Evolutionary conservation across 1,140 invertebrate species (phyloP).

Genomic region (Sycophaga agraensis): DNA sequence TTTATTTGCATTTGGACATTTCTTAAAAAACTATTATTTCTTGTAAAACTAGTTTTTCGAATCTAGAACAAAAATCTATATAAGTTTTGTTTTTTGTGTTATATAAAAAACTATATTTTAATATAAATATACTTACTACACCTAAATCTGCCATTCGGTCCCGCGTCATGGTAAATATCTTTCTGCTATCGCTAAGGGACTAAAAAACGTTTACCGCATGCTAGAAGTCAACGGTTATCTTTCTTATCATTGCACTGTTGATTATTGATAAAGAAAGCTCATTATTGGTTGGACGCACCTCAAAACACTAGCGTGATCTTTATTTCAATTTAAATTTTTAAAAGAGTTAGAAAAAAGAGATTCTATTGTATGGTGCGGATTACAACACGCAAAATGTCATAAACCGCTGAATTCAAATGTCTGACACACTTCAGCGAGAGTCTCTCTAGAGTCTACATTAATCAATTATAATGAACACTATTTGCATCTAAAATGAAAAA

Average conservation of each 20-base stretch:
- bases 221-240: constrained; percentile 35
- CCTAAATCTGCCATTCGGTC: constrained; percentile 52
- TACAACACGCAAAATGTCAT: neutral
- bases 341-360: neutral
- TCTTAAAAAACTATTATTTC: constrained; percentile 44
- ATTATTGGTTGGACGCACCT: constrained; percentile 1
- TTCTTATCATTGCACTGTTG: constrained; percentile 47
- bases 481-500: constrained; percentile 51
- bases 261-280: constrained; percentile 35
- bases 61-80: constrained; percentile 31
- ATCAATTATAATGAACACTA: constrained; percentile 34
- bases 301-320: neutral
- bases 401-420: constrained; percentile 17
- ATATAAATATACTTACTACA: constrained; percentile 44
- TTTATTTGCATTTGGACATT: constrained; percentile 44
- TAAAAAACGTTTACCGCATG: neutral
- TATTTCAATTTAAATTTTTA: constrained; percentile 19
- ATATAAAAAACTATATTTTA: neutral
- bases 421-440: constrained; percentile 18
- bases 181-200: neutral
- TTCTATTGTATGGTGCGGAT: neutral
- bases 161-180: constrained; percentile 46
- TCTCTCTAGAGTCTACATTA: constrained; percentile 4
- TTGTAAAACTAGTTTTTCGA: constrained; percentile 38
- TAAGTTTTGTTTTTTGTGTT: neutral